Evolutionary conservation across 2,888 invertebrate genomes (phyloP).

Genomic region (Chalcosyrphus nemorum): DNA sequence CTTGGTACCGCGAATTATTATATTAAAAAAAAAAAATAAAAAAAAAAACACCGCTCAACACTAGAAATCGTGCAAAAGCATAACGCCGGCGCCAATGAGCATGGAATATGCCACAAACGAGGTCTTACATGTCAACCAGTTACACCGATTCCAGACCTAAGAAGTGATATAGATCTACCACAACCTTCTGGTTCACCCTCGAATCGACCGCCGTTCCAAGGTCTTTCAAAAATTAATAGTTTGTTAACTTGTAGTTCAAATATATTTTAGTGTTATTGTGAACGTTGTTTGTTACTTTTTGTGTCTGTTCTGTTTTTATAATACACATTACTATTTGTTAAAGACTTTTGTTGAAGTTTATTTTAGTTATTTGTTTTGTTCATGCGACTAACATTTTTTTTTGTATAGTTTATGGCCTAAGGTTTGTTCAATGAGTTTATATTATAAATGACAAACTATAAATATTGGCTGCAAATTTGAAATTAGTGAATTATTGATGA

Average conservation of each 20-base stretch:
- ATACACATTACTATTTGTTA: constrained; percentile 19
- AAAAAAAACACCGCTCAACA: constrained; percentile 34
- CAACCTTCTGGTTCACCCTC: constrained; percentile 80
- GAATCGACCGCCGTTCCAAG: constrained; percentile 82
- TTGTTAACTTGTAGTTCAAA: constrained; percentile 47
- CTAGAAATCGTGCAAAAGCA: constrained; percentile 79
- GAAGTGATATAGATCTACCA: constrained; percentile 83
- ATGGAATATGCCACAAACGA: constrained; percentile 92
- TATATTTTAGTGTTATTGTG: constrained; percentile 37
- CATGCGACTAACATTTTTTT: constrained; percentile 50
- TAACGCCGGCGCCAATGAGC: constrained; percentile 86
- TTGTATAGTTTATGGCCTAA: constrained; percentile 38
- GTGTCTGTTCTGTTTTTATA: constrained; percentile 22
- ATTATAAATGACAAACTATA: no score
- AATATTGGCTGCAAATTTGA: no score
- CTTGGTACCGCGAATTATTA: constrained; percentile 24
- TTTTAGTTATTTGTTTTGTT: constrained; percentile 1
- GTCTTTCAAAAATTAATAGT: constrained; percentile 74
- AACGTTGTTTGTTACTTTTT: constrained; percentile 32
- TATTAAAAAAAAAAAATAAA: constrained; percentile 1
- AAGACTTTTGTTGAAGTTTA: constrained; percentile 23
- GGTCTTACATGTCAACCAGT: constrained; percentile 92
- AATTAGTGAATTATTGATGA: no score
- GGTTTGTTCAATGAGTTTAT: constrained; percentile 42
- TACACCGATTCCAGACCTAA: constrained; percentile 93